Conservation (phyloP, 2,888 invertebrate species). For the Rotaria macrura region DNA sequence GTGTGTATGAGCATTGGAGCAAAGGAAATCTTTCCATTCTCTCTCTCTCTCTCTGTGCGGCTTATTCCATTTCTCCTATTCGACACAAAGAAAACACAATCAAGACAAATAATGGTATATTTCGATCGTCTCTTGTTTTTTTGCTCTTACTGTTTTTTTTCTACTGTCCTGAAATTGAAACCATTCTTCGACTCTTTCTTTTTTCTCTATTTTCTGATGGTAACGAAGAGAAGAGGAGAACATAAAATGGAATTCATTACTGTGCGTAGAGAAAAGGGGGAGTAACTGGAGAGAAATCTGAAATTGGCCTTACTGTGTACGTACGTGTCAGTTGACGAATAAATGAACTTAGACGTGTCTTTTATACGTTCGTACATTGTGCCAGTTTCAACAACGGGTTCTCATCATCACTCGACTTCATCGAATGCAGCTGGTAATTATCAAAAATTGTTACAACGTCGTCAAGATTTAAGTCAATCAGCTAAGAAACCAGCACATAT, state of each 20-base stretch:
- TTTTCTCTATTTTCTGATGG: neutral
- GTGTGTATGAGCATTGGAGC: neutral
- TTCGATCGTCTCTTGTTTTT: too few species aligned
- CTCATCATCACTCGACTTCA: neutral
- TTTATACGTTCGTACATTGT: neutral
- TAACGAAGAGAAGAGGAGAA: neutral
- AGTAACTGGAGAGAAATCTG: neutral
- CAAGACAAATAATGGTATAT: neutral
- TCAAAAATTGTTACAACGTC: neutral
- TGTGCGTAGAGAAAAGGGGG: neutral
- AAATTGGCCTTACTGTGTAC: neutral
- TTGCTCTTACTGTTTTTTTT: too few species aligned
- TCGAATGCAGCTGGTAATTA: neutral
- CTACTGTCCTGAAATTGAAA: neutral
- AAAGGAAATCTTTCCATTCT: neutral
- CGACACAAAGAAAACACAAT: neutral
- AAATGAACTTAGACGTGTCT: neutral
- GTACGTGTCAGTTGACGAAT: neutral
- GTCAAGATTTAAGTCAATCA: neutral
- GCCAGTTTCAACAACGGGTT: neutral
- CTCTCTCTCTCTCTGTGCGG: neutral
- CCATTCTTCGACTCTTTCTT: neutral
- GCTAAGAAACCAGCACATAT: neutral
- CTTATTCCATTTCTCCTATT: neutral
- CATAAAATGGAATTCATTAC: neutral